A percentile compares a stretch with the other conserved stretches of the same genome.
Conservation (phyloP, 2,113 vertebrate genomes). For the Guaruba guarouba region DNA sequence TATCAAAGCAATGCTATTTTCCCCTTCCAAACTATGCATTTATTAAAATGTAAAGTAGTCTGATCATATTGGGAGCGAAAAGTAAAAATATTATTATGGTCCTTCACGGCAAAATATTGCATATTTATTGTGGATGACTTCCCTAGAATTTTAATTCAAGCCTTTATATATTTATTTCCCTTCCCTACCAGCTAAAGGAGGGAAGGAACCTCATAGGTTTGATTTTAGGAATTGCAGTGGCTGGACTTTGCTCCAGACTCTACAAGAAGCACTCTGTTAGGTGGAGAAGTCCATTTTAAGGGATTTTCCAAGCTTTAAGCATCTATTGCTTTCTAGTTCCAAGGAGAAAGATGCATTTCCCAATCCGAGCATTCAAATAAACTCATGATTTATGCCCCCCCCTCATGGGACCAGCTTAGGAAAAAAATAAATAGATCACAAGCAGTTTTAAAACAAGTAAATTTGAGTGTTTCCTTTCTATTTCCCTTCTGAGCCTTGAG, state of each 20-base stretch:
- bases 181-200: not conserved
- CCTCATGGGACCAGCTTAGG: not conserved
- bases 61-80: slow-evolving; percentile 41
- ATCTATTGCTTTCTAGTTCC: not conserved
- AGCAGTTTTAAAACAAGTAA: not conserved
- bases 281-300: not conserved
- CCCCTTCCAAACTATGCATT: slow-evolving; percentile 63
- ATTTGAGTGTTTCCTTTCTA: slow-evolving; percentile 14
- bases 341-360: not conserved
- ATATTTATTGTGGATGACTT: slow-evolving; percentile 74
- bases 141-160: slow-evolving; percentile 67
- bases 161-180: slow-evolving; percentile 50
- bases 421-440: not conserved
- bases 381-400: not conserved
- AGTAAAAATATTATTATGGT: slow-evolving; percentile 64
- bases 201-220: slow-evolving; percentile 18
- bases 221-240: not conserved
- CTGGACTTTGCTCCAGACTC: not conserved
- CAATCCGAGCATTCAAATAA: not conserved
- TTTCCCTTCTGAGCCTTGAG: not conserved
- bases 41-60: slow-evolving; percentile 78
- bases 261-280: not conserved
- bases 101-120: slow-evolving; percentile 55
- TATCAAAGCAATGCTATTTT: slow-evolving; percentile 71
- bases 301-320: not conserved